Percentiles rank a stretch among this genome's conserved stretches.
These are phyloP conservation scores for Martes martes DNA, from an alignment of 2,113 vertebrate species.

Conservation along the genomic window DNA sequence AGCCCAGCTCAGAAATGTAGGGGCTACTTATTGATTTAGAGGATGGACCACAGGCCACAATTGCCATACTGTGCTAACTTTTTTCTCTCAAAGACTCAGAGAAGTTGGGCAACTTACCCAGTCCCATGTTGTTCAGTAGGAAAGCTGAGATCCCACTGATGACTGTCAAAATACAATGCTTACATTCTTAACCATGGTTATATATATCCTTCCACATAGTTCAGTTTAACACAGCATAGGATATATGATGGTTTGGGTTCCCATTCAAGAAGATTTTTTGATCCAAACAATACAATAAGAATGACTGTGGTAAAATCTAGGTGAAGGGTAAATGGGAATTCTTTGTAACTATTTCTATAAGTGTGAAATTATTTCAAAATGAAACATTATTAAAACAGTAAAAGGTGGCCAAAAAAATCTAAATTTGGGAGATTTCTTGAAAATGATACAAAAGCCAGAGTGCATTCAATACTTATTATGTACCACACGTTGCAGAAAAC, in stretches of 20 bases:
- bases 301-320: neutral
- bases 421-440: neutral
- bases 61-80: neutral
- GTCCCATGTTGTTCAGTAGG: neutral
- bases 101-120: neutral
- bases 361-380: constrained; percentile 28
- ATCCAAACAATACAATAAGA: neutral
- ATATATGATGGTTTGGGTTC: neutral
- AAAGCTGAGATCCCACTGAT: neutral
- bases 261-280: neutral
- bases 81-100: neutral
- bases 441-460: neutral
- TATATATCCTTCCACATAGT: neutral
- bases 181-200: neutral
- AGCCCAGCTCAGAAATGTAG: neutral
- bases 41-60: neutral
- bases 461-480: neutral
- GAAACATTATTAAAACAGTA: neutral
- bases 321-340: neutral
- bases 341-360: neutral
- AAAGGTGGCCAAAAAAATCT: neutral
- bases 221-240: neutral
- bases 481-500: neutral
- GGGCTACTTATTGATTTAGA: neutral
- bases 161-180: neutral